Evolutionary conservation across 1,140 invertebrate species (phyloP).

Genomic region (Drosophila prosaltans): DNA sequence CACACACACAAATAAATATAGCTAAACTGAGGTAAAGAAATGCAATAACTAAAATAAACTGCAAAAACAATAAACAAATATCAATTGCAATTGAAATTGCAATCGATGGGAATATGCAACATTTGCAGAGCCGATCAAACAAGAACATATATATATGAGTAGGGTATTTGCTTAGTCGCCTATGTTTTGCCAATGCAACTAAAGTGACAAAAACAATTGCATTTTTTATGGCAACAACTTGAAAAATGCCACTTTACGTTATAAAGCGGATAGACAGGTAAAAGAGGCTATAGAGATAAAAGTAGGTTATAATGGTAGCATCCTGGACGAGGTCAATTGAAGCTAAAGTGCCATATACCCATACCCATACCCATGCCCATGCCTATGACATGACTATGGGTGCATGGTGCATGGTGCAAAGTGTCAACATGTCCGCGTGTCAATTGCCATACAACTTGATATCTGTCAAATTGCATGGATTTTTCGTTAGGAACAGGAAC

Average conservation of each 20-base stretch:
- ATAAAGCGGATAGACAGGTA: neutral
- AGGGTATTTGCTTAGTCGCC: neutral
- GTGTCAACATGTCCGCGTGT: slow-evolving; percentile 45
- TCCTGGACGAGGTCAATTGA: slow-evolving; percentile 10
- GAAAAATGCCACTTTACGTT: slow-evolving; percentile 2
- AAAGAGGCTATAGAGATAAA: neutral
- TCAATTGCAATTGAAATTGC: slow-evolving; percentile 5
- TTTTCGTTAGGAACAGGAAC: slow-evolving; percentile 29
- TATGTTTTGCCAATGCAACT: neutral
- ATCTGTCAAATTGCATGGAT: slow-evolving; percentile 60
- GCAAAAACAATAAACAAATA: slow-evolving; percentile 44
- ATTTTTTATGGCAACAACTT: slow-evolving; percentile 24
- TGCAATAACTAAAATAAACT: slow-evolving; percentile 61
- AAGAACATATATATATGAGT: too few species aligned
- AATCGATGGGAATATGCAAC: neutral
- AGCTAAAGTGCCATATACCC: slow-evolving; percentile 7
- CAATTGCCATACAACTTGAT: slow-evolving; percentile 58
- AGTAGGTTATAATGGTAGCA: slow-evolving; percentile 4
- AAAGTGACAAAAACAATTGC: slow-evolving; percentile 13
- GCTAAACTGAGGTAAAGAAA: slow-evolving; percentile 40
- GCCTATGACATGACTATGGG: too few species aligned
- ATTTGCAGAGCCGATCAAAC: neutral
- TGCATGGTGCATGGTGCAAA: slow-evolving; percentile 30
- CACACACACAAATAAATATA: neutral
- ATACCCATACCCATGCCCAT: neutral